These are phyloP conservation scores for Spongilla lacustris DNA, from an alignment of 37 sponge, comb jelly and placozoan species.

Conservation along the genomic window DNA sequence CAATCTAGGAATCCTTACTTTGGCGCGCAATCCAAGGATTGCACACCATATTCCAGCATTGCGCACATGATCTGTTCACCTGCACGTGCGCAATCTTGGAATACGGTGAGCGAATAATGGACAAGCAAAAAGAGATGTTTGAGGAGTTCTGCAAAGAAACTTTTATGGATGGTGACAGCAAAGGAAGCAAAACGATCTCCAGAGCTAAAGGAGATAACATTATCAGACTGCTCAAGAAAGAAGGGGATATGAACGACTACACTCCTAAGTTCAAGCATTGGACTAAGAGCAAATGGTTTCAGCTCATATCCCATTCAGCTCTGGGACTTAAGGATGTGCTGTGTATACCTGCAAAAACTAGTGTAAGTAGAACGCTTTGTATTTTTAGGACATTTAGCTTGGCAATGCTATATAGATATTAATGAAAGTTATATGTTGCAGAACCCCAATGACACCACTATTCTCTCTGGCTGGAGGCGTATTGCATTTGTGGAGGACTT, in stretches of 20 bases:
- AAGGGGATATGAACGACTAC: not conserved
- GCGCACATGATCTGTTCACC: too few species aligned
- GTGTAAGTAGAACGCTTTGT: slow-evolving; percentile 5
- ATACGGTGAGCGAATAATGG: too few species aligned
- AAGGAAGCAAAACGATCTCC: too few species aligned
- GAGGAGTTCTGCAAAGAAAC: too few species aligned
- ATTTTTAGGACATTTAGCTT: too few species aligned
- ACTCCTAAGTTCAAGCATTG: slow-evolving; percentile 27
- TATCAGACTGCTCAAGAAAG: not conserved
- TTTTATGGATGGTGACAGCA: too few species aligned
- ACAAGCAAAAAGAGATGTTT: too few species aligned
- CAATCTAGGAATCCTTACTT: too few species aligned
- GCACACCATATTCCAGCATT: too few species aligned
- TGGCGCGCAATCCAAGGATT: too few species aligned
- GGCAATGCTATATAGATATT: not conserved
- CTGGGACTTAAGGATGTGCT: slow-evolving; percentile 35
- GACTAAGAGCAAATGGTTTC: slow-evolving; percentile 18
- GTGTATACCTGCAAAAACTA: slow-evolving; percentile 28
- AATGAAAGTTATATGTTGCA: not conserved
- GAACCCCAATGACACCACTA: slow-evolving; percentile 13
- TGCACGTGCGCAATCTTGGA: too few species aligned
- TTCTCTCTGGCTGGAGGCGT: slow-evolving; percentile 15
- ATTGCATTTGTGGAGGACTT: slow-evolving; percentile 29
- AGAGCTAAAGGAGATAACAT: not conserved
- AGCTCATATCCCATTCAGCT: not conserved